Base-by-base conservation (phyloP, 1,140 invertebrate genomes). In the Pachypeltis micranthus region DNA sequence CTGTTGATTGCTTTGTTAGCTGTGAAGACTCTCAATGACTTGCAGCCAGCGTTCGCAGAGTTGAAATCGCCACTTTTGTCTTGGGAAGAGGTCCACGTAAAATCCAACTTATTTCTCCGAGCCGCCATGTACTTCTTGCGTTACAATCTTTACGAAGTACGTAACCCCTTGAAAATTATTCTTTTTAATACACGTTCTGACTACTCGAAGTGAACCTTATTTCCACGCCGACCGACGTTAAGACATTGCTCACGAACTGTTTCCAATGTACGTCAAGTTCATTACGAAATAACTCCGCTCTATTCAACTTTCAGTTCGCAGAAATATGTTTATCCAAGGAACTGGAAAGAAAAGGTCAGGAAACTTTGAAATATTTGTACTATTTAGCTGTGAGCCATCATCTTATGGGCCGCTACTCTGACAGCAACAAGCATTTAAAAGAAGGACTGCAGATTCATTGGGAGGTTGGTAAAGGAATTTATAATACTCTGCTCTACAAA, bases 321-420 rank as follows among this genome's bases (percentile, higher is more conserved):
- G 60, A 62, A 56, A 47, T 62, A 28, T 65, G 51, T 28, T 47
- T 65, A 19, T 34, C 23, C 44, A 58, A 59, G 39, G 64, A 62
- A 25, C 44, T 61, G 1, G 54, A 65, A n/a, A 7, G 24, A 29
- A 57, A 44, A 4, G 23, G 24, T 12, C 14, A 56, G 19, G 26
- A 24, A 27, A 23, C 44, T 19, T 19, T 39, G 21, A 27, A 27
- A 24, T 58, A 12, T 19, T 31, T 25, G 12, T 65, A 65, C 60
- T 62, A 57, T 25, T 28, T 62, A n/a, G 47, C 47, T 16, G 59
- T 61, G 2, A 34, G 59, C 14, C 59, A 65, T 58, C 44, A 65
- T 57, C 27, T 65, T 16, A 47, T 51, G 34, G 31, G 28, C 0
- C 27, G 60, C 4, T 62, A 47, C 44, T 19, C 39, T 21, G 54